Evolutionary conservation across 2,113 vertebrate genomes (phyloP).

Genomic region (Talpa occidentalis): DNA sequence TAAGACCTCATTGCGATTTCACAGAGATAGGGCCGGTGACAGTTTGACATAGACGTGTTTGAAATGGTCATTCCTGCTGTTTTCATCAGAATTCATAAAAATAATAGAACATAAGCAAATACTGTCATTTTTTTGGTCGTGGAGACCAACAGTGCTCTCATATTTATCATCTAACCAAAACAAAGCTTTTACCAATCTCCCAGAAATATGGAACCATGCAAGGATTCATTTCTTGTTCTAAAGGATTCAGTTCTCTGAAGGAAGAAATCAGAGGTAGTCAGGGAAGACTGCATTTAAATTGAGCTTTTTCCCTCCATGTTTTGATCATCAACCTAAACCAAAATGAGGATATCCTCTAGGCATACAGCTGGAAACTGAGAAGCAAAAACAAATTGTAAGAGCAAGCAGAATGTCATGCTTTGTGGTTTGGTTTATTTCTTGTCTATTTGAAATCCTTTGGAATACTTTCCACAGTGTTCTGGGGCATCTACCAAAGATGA

Average conservation of each 20-base stretch:
- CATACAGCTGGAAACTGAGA: background rate
- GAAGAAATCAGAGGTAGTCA: background rate
- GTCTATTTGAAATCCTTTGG: background rate
- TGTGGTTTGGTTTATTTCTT: conserved; percentile 26
- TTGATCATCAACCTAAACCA: background rate
- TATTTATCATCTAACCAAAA: background rate
- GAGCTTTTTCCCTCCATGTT: background rate
- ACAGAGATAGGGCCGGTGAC: background rate
- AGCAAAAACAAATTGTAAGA: background rate
- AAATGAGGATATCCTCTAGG: background rate
- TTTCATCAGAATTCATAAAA: background rate
- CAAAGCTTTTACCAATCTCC: background rate
- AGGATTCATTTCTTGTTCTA: background rate
- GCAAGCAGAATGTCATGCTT: background rate
- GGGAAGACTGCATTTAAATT: background rate
- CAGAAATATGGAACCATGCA: background rate
- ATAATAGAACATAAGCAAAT: background rate
- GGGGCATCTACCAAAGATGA: conserved; percentile 7
- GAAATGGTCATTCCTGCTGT: background rate
- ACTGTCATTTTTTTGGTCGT: background rate
- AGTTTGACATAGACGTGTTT: background rate
- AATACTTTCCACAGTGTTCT: background rate
- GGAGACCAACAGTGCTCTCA: background rate
- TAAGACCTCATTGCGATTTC: background rate
- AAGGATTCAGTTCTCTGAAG: background rate